These are phyloP conservation scores for Blomia tropicalis DNA, from an alignment of 2,888 invertebrate genomes.

Conservation along the genomic window DNA sequence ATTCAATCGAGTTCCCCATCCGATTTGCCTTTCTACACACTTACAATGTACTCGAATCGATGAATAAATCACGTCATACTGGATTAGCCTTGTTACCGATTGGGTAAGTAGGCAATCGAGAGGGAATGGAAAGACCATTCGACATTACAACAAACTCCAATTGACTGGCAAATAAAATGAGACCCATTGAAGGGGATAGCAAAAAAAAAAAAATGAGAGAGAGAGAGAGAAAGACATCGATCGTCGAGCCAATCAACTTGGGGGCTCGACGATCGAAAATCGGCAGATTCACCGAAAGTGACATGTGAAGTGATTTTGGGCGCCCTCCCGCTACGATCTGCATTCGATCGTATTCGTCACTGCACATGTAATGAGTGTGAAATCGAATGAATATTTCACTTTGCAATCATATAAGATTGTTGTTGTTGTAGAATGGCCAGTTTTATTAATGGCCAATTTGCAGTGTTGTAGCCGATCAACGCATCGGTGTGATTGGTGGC, in stretches of 20 bases:
- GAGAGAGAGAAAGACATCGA: too few species aligned
- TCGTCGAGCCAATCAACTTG: too few species aligned
- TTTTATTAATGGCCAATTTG: conserved; percentile 14
- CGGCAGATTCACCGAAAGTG: too few species aligned
- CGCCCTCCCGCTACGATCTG: conserved; percentile 9
- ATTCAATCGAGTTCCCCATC: too few species aligned
- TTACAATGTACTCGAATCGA: not conserved
- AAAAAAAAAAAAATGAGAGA: too few species aligned
- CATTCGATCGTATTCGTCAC: conserved; percentile 15
- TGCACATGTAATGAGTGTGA: conserved; percentile 6
- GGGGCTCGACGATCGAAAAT: too few species aligned
- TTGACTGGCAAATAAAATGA: too few species aligned
- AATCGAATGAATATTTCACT: not conserved
- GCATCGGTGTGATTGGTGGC: not conserved
- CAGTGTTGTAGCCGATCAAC: not conserved
- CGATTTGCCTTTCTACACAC: too few species aligned
- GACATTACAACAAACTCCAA: too few species aligned
- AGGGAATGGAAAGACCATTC: too few species aligned
- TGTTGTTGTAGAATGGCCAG: not conserved
- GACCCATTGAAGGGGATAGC: too few species aligned
- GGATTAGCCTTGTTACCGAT: not conserved
- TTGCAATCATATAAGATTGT: not conserved
- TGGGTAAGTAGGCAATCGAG: too few species aligned
- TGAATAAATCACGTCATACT: not conserved
- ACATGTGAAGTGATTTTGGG: not conserved